phyloP scores from a whole-genome alignment of 2,113 vertebrate species.

The Pseudopipra pipra region DNA sequence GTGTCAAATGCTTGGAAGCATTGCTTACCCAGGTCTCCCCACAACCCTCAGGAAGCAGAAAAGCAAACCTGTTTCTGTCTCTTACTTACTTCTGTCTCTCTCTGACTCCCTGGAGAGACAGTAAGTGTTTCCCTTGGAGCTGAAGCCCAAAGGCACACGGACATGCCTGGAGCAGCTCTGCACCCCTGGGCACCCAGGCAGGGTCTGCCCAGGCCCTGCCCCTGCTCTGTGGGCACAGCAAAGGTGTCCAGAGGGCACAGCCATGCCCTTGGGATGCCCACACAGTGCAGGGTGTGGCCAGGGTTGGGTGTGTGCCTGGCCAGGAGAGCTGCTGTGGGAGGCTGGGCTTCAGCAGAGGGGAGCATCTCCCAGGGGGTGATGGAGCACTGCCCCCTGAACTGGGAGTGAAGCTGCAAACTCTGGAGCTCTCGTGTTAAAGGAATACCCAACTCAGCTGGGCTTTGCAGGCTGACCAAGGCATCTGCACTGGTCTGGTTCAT shows the following conservation, averaged over 20 bases:
- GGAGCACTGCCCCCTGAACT: neutral
- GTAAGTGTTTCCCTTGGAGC: neutral
- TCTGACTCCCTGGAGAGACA: neutral
- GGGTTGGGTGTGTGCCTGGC: neutral
- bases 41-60: neutral
- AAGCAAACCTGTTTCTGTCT: neutral
- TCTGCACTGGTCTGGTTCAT: neutral
- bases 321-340: neutral
- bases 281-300: neutral
- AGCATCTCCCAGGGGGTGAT: neutral
- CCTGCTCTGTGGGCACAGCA: neutral
- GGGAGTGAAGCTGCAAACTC: neutral
- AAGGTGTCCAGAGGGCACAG: neutral
- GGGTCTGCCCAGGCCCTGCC: neutral
- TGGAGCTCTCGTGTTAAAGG: neutral
- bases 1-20: neutral
- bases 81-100: too few species aligned
- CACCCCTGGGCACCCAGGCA: neutral
- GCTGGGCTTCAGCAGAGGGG: neutral
- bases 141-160: neutral
- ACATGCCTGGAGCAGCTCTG: neutral
- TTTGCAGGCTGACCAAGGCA: neutral
- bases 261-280: rapidly evolving
- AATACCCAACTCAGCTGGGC: neutral
- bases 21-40: neutral